Evolutionary conservation across 2,888 invertebrate genomes (phyloP), one percentile per base, ranked within the genome.

Genomic region (Apoderus coryli): DNA sequence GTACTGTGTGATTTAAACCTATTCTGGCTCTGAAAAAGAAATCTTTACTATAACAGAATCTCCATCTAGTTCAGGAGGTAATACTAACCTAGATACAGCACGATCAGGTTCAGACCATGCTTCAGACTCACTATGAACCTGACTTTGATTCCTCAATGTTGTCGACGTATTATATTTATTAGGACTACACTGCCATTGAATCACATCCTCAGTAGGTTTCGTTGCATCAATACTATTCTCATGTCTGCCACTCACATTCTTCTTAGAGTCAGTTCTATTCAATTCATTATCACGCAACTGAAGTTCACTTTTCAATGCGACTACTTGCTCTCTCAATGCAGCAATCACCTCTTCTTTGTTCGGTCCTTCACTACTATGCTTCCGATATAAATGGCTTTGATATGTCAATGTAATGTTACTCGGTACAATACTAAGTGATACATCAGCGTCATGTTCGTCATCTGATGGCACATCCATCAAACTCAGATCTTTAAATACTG

Each of bases 71-170:
- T 10, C n/a, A 15, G 10, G 4, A 27, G 7, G 6, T 13, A 22
- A 19, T 9, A 28, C 27, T 33, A 16, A 38, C 36, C 76, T 58
- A 0, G 85, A 85, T 2, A 86, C 82, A 35, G 71, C 73, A 25
- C 82, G 65, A 50, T 86, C 86, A 0, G 86, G 85, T 49, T 86
- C 86, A 0, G 85, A 85, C 76, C 85, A 86, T 16, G 79, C 74
- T 51, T 88, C 86, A 0, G 84, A 82, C 49, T 86, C 86, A 2
- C 74, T 68, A 4, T 60, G 60, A 31, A 46, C 47, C 9, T 52
- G 53, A 19, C 45, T 48, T 30, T 45, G 38, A 15, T 41, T 44
- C 37, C 50, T 54, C 7, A 50, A 35, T 2, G 44, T 46, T 6
- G 47, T 47, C 1, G 47, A 43, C 10, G 46, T 43, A 14, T 41